Base-by-base conservation (phyloP, 2,113 vertebrate genomes). In the Catharus minimus region DNA sequence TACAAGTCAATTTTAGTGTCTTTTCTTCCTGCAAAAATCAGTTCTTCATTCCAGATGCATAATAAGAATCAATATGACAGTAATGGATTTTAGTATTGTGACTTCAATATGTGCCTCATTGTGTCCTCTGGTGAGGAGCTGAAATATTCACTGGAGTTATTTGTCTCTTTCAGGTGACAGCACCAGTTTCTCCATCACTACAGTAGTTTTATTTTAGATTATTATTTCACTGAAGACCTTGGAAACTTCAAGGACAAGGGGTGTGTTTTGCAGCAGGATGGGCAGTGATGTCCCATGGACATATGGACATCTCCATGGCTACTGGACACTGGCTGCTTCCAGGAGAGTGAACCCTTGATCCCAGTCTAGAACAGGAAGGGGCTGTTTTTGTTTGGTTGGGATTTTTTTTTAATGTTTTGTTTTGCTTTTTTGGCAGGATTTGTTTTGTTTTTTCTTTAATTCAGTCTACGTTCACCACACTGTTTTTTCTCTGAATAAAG, bases 241-340 rank as follows among this genome's bases (percentile, higher is more conserved):
- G 61, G 56, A 7, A 85, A 6, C 18, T 1, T 44, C 44, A 78
- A 56, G 71, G 46, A 38, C 2, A 18, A 41, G 24, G 39, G 53
- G 7, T 23, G 38, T 5, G n/a, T 62, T 57, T 50, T 60, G 28
- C 77, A 27, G 15, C 36, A 41, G 66, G 38, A 71, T 0, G 1
- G 39, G 24, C 23, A 43, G 55, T 1, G 30, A 1, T 76, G 55
- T 17, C 55, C 23, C 7, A 6, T 7, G 69, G 81, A n/a, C 23
- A 5, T 2, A 12, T 0, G 1, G 39, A 27, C n/a, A 33, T n/a
- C 49, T n/a, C 62, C 6, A 0, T 1, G n/a, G n/a, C 61, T 8
- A 0, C 33, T 26, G 47, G 50, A 14, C 26, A 5, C 47, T 5
- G 33, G 5, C 30, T 7, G 28, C 8, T 11, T 77, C 69, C 9